Evolutionary conservation across 2,797 vertebrate genomes (phyloP), one percentile per base, ranked within the genome.

Genomic region (Sebastolobus alascanus): DNA sequence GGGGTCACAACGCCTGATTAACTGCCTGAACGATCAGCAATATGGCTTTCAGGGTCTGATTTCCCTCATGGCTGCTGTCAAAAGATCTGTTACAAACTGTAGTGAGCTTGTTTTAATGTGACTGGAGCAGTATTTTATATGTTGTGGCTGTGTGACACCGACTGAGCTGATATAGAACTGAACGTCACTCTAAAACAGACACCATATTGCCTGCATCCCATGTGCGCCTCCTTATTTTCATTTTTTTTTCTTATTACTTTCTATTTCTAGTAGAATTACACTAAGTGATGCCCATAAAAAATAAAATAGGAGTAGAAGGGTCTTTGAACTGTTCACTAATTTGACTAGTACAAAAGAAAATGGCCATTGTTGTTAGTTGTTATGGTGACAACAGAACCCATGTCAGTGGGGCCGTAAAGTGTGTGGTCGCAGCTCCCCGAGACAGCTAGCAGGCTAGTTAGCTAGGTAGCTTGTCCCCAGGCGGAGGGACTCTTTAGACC

Each of bases 1-100:
- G 27, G 33, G 27, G 68, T 65, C 68, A 65, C 10, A 37, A 3
- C 2, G 4, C 16, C 22, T 59, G 50, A 79, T 66, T 35, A 50
- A 29, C 5, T 29, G 60, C 38, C 52, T n/a, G 22, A 58, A 35
- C 1, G 16, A 52, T 46, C 69, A 33, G n/a, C 1, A 4, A 66
- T 58, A 70, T 66, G 38, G 55, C 18, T 63, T 46, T n/a, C 27
- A 46, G 29, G 5, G 22, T 75, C 27, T 5, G 9, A 59, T 68
- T 64, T 29, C 10, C 68, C n/a, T 20, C 29, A 66, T 35, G 60
- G 52, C 60, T 29, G 37, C 68, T 37, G 16, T 65, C 52, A 72
- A 29, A 43, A 65, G 25, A 69, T 61, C 13, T 29, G 27, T 25
- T 75, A 33, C 43, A 6, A 33, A 35, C 35, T 13, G 29, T 33